Conservation (phyloP, 1,140 invertebrate species). For the Bathynomus jamesi region DNA sequence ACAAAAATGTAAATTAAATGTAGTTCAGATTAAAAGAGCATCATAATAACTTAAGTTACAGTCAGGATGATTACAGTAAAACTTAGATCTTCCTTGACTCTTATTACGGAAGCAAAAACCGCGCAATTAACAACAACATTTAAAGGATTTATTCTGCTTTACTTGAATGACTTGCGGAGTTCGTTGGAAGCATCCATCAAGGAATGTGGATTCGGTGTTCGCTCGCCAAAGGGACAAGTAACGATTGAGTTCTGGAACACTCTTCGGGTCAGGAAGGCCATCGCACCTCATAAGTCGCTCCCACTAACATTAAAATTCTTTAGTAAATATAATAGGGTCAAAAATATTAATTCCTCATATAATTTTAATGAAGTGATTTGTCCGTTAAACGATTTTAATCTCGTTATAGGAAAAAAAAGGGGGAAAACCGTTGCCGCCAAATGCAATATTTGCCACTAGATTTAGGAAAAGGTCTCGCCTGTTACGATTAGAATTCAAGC, state of each 20-base stretch:
- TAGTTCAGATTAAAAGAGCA: too few species aligned
- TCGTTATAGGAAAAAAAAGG: not conserved
- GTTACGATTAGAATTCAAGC: too few species aligned
- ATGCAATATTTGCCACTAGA: not conserved
- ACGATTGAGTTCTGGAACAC: conserved; percentile 30
- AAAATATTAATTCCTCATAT: not conserved
- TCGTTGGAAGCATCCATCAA: conserved; percentile 19
- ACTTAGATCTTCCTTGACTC: too few species aligned
- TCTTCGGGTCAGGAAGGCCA: conserved; percentile 32
- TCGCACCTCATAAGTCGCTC: conserved; percentile 35
- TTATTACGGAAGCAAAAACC: too few species aligned
- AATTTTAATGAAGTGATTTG: not conserved
- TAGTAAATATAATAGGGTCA: not conserved
- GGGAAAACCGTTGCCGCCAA: not conserved
- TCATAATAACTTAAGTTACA: too few species aligned
- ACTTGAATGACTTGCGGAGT: conserved; percentile 16
- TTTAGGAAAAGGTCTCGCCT: too few species aligned
- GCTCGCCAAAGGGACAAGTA: conserved; percentile 18
- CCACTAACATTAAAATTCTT: conserved; percentile 11
- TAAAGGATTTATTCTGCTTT: too few species aligned
- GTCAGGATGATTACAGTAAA: too few species aligned
- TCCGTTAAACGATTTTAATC: not conserved
- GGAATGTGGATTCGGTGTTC: conserved; percentile 13
- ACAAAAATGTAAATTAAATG: too few species aligned
- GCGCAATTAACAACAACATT: too few species aligned